These are phyloP conservation scores for Lethrus apterus DNA, from an alignment of 1,140 invertebrate species.

Conservation along the genomic window DNA sequence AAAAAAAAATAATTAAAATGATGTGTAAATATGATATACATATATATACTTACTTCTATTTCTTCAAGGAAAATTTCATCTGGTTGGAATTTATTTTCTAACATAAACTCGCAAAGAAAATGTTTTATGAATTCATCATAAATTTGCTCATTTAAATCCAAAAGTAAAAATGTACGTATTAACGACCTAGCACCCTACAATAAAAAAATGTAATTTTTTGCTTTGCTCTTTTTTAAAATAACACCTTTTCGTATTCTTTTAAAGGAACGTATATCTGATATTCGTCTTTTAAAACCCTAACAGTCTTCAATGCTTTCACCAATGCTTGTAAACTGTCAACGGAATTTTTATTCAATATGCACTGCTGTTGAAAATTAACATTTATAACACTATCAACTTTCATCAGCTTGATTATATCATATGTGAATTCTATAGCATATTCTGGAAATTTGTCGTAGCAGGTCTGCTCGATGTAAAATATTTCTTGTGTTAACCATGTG, in stretches of 20 bases:
- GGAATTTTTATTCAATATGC: slow-evolving; percentile 14
- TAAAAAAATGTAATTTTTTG: slow-evolving; percentile 1
- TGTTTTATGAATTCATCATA: slow-evolving; percentile 24
- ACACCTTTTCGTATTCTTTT: slow-evolving; percentile 22
- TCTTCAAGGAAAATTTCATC: slow-evolving; percentile 25
- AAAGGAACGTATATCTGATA: slow-evolving; percentile 24
- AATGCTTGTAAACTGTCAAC: slow-evolving; percentile 17
- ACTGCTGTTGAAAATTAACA: slow-evolving; percentile 18
- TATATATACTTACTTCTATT: slow-evolving; percentile 27
- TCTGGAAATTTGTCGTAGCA: slow-evolving; percentile 23
- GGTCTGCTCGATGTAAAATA: slow-evolving; percentile 22
- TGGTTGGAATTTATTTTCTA: slow-evolving; percentile 22
- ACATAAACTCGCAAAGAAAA: slow-evolving; percentile 26
- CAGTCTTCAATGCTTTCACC: slow-evolving; percentile 17
- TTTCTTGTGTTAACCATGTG: slow-evolving; percentile 23
- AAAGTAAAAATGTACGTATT: slow-evolving; percentile 16
- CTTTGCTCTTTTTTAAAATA: background rate
- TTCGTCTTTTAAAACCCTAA: slow-evolving; percentile 22
- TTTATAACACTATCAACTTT: slow-evolving; percentile 12
- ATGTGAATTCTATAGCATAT: slow-evolving; percentile 25
- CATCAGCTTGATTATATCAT: slow-evolving; percentile 23
- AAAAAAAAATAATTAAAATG: background rate
- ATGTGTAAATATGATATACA: background rate
- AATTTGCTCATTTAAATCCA: slow-evolving; percentile 14
- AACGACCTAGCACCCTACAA: slow-evolving; percentile 5